A percentile compares a stretch with the other conserved stretches of the same genome.
Conservation (phyloP, 2,888 invertebrate genomes). For the Eupithecia exiguata region DNA sequence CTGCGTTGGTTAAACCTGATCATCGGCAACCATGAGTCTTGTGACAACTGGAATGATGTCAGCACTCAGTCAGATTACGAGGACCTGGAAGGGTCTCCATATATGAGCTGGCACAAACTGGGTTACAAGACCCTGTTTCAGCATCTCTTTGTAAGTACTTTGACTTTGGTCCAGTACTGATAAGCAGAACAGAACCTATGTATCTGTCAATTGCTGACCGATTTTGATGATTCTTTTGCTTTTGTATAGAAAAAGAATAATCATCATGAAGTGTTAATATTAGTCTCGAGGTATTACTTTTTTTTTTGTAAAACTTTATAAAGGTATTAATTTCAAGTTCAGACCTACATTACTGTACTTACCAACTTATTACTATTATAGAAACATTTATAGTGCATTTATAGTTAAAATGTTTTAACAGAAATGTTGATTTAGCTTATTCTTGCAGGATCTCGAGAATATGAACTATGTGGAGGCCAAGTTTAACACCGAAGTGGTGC, state of each 20-base stretch:
- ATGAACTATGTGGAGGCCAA: neutral
- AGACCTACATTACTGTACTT: too few relatives aligned
- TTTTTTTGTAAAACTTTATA: too few relatives aligned
- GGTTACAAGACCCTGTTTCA: slow-evolving; percentile 53
- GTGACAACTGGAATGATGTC: slow-evolving; percentile 62
- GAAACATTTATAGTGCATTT: neutral
- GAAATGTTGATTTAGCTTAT: neutral
- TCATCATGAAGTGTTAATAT: too few relatives aligned
- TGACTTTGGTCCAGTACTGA: neutral
- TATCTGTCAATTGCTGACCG: too few relatives aligned
- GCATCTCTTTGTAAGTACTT: slow-evolving; percentile 31
- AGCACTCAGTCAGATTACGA: slow-evolving; percentile 53
- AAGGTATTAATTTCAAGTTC: too few relatives aligned
- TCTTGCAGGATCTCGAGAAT: neutral
- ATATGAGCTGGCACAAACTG: slow-evolving; percentile 60
- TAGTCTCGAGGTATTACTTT: too few relatives aligned
- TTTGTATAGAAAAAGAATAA: too few relatives aligned
- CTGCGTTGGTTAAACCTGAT: slow-evolving; percentile 55
- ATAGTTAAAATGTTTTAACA: neutral
- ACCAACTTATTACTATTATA: neutral
- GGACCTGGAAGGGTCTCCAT: slow-evolving; percentile 54
- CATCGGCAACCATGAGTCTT: slow-evolving; percentile 58
- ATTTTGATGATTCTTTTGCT: too few relatives aligned
- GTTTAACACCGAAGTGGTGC: slow-evolving; percentile 22
- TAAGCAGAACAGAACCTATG: too few relatives aligned